A percentile compares a stretch with the other conserved stretches of the same genome.
phyloP scores from a whole-genome alignment of 2,888 invertebrate species.

The Cerastis leucographa region DNA sequence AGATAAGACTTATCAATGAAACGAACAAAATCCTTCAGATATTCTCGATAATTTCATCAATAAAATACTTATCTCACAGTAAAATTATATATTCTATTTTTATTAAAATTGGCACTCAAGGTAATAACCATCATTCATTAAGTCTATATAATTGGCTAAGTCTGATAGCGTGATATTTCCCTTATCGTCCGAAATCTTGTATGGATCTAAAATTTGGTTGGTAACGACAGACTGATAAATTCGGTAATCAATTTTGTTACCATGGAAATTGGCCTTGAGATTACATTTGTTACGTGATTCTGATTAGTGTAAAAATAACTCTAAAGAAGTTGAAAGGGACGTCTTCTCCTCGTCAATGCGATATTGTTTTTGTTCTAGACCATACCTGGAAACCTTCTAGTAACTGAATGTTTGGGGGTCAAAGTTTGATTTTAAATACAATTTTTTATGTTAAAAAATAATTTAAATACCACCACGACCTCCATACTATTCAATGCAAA shows the following conservation, averaged over 20 bases:
- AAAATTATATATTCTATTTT: not conserved
- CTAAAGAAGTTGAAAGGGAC: too few relatives aligned
- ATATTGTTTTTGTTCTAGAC: too few relatives aligned
- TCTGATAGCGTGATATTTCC: not conserved
- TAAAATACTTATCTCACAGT: constrained; percentile 1
- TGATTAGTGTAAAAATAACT: not conserved
- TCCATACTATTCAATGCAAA: too few relatives aligned
- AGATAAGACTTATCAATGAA: constrained; percentile 13
- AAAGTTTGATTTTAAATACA: too few relatives aligned
- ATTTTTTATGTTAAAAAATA: too few relatives aligned
- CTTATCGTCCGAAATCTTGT: constrained; percentile 13
- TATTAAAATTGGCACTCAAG: constrained; percentile 7
- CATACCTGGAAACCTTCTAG: too few relatives aligned
- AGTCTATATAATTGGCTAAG: not conserved
- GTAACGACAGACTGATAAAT: constrained; percentile 9
- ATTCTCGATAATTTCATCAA: constrained; percentile 12
- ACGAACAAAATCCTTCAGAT: constrained; percentile 16
- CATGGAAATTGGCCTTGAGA: not conserved
- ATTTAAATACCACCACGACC: too few relatives aligned
- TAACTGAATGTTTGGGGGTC: too few relatives aligned
- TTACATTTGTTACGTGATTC: not conserved
- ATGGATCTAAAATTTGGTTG: not conserved
- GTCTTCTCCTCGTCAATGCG: too few relatives aligned
- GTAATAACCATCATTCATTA: not conserved
- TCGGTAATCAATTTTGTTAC: not conserved